phyloP scores from a whole-genome alignment of 2,113 vertebrate species.

The Callipepla californica region DNA sequence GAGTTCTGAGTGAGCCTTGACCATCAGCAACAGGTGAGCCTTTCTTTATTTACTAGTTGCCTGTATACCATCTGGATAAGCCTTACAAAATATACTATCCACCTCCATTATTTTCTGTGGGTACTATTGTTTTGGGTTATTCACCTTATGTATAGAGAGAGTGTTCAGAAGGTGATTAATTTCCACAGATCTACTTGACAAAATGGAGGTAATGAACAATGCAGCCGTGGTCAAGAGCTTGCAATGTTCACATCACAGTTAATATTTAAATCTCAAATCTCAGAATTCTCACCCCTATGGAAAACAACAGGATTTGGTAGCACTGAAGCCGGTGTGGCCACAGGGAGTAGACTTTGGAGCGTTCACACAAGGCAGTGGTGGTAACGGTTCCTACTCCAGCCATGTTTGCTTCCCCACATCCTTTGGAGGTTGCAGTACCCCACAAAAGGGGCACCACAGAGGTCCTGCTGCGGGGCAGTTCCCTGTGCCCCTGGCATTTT shows the following conservation, averaged over 20 bases:
- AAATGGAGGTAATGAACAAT: not conserved
- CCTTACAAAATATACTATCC: no score
- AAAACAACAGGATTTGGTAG: not conserved
- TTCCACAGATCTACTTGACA: not conserved
- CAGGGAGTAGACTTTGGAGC: not conserved
- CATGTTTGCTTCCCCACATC: accelerated
- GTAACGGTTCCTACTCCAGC: not conserved
- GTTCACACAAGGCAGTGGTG: not conserved
- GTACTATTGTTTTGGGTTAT: no score
- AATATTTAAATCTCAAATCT: not conserved
- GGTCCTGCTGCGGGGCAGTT: not conserved
- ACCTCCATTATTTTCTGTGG: no score
- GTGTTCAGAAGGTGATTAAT: not conserved
- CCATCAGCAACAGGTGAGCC: no score
- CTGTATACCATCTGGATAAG: no score
- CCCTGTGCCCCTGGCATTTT: not conserved
- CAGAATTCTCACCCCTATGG: not conserved
- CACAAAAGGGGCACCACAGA: not conserved
- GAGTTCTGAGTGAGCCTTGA: no score
- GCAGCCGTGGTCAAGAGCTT: not conserved
- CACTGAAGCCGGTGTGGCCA: not conserved
- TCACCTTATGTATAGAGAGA: not conserved
- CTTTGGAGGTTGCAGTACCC: not conserved
- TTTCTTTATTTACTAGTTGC: no score
- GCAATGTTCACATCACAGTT: not conserved